These are phyloP conservation scores for Strigamia maritima DNA, from an alignment of 2,888 invertebrate species.

Conservation along the genomic window DNA sequence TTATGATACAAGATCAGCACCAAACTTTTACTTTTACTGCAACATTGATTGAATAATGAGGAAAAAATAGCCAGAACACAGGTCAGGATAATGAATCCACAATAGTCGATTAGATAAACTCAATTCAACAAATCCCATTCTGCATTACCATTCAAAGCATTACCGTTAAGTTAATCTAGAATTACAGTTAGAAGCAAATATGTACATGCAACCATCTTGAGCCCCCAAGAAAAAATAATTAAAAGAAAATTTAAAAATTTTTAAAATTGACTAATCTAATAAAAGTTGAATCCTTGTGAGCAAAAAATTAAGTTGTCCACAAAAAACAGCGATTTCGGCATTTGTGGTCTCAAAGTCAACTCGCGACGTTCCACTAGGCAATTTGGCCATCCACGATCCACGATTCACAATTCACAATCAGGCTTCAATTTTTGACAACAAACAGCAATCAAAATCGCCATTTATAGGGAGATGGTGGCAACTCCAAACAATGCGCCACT, in stretches of 20 bases:
- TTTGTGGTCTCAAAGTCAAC: neutral
- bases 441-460: slow-evolving; percentile 69
- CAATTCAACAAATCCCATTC: neutral
- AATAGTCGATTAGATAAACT: neutral
- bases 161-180: neutral
- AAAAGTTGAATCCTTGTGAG: no score
- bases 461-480: slow-evolving; percentile 96
- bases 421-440: neutral
- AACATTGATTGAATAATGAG: no score
- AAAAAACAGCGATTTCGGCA: no score
- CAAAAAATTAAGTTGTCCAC: neutral
- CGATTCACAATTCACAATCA: no score
- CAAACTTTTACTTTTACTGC: neutral
- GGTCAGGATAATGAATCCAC: neutral
- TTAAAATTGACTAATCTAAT: neutral
- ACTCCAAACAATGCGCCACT: slow-evolving; percentile 94
- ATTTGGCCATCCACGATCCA: no score
- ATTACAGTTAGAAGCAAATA: neutral
- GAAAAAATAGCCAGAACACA: no score
- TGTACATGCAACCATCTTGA: neutral
- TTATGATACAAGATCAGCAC: neutral
- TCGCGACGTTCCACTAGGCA: no score
- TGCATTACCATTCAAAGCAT: neutral
- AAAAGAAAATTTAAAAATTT: no score
- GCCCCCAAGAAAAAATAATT: neutral